phyloP scores from a whole-genome alignment of 1,140 invertebrate genomes.

The Calosoma granatense region DNA sequence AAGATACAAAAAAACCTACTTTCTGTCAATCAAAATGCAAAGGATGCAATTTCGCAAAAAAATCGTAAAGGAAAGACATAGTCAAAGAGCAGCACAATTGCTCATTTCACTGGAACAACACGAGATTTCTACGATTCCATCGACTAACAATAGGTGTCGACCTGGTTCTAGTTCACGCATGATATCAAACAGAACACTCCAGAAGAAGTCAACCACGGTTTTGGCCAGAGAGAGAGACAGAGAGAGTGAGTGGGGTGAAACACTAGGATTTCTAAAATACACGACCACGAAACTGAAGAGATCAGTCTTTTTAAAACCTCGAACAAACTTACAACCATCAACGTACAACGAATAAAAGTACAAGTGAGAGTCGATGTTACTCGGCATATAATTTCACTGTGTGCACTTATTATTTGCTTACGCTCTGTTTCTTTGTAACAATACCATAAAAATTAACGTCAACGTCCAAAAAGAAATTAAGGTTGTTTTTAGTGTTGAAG shows the following conservation, averaged over 20 bases:
- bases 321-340: background rate
- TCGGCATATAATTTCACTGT: background rate
- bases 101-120: constrained; percentile 17
- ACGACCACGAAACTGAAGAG: background rate
- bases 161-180: constrained; percentile 18
- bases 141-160: constrained; percentile 16
- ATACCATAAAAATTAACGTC: constrained; percentile 16
- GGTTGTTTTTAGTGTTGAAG: constrained; percentile 13
- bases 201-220: no score
- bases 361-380: constrained; percentile 14
- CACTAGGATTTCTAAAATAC: constrained; percentile 13
- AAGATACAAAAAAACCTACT: no score
- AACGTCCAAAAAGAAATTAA: no score
- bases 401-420: constrained; percentile 4
- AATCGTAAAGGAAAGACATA: background rate
- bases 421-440: constrained; percentile 24
- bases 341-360: constrained; percentile 5
- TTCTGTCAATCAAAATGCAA: background rate
- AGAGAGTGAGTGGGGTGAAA: constrained; percentile 16
- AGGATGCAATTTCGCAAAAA: background rate
- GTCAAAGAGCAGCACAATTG: background rate
- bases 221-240: constrained; percentile 14
- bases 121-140: constrained; percentile 14
- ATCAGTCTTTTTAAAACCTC: constrained; percentile 6
- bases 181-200: constrained; percentile 16